Percentiles rank a stretch among this genome's conserved stretches.
Evolutionary conservation across 2,888 invertebrate genomes (phyloP).

Genomic region (Incurvaria masculella): DNA sequence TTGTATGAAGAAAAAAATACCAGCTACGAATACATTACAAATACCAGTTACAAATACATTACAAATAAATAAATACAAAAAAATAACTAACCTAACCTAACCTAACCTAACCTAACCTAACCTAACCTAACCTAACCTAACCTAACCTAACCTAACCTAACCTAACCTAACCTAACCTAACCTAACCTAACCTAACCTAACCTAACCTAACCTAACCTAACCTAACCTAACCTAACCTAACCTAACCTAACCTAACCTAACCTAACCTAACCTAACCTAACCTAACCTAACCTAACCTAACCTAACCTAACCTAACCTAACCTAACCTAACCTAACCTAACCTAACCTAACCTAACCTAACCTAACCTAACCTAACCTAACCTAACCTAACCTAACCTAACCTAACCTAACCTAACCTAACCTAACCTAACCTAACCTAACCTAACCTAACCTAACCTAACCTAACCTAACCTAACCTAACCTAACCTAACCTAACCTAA

Average conservation of each 20-base stretch:
- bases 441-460: conserved; percentile 13
- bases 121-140: conserved; percentile 13
- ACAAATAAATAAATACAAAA: too few species aligned
- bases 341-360: conserved; percentile 16
- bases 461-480: conserved; percentile 11
- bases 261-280: conserved; percentile 15
- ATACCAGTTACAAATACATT: too few species aligned
- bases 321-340: conserved; percentile 14
- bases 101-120: conserved; percentile 12
- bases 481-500: conserved; percentile 11
- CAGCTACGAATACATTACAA: neutral
- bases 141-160: conserved; percentile 13
- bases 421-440: conserved; percentile 16
- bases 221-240: conserved; percentile 14
- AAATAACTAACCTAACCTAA: conserved; percentile 6
- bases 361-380: conserved; percentile 17
- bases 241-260: conserved; percentile 13
- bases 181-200: conserved; percentile 14
- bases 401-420: conserved; percentile 16
- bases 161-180: conserved; percentile 13
- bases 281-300: conserved; percentile 15
- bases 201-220: conserved; percentile 14
- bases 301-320: conserved; percentile 16
- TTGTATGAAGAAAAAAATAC: too few species aligned
- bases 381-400: conserved; percentile 16